A percentile compares a stretch with the other conserved stretches of the same genome.
These are phyloP conservation scores for Cyrtorhinus lividipennis DNA, from an alignment of 1,140 invertebrate species.

Conservation along the genomic window DNA sequence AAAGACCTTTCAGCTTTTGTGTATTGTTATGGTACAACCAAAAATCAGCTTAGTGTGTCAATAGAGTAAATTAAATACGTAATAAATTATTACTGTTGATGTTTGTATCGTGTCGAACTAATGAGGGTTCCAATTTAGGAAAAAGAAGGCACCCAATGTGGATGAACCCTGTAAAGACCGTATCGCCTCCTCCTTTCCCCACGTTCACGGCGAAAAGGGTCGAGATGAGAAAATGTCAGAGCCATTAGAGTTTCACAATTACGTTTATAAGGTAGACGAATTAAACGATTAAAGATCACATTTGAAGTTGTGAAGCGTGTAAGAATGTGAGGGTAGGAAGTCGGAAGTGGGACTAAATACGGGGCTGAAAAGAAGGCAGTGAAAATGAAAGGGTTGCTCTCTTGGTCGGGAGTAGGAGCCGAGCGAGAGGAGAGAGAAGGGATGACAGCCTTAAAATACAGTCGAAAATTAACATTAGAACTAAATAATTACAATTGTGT, in stretches of 20 bases:
- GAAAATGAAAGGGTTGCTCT: constrained; percentile 13
- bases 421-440: neutral
- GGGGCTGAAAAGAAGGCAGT: constrained; percentile 1
- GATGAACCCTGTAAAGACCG: too few species aligned
- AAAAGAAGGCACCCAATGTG: too few species aligned
- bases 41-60: too few species aligned
- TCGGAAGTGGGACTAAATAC: constrained; percentile 1
- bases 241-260: neutral
- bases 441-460: constrained; percentile 21
- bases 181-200: too few species aligned
- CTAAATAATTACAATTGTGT: constrained; percentile 22
- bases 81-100: too few species aligned
- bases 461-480: constrained; percentile 22
- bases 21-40: too few species aligned
- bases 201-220: too few species aligned
- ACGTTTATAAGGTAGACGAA: neutral
- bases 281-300: constrained; percentile 5
- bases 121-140: too few species aligned
- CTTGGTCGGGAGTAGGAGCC: neutral
- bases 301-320: neutral
- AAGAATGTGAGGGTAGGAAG: neutral
- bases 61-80: too few species aligned
- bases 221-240: neutral
- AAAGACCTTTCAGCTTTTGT: too few species aligned
- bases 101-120: too few species aligned